phyloP scores from a whole-genome alignment of 1,140 invertebrate genomes.

The Babylonia areolata region DNA sequence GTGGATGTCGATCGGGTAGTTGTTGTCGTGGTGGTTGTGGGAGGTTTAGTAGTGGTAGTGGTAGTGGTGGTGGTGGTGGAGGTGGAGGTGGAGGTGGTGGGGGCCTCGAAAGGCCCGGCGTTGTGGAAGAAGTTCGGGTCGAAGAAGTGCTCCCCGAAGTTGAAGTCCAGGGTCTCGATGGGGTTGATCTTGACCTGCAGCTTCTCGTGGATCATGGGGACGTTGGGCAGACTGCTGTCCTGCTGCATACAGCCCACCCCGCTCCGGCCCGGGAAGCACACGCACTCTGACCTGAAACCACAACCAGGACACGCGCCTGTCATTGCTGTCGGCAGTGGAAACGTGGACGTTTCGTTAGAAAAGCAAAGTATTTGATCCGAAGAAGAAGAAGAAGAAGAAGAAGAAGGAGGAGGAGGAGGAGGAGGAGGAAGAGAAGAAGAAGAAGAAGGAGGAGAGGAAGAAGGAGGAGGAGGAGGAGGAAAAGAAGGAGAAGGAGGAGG shows the following conservation, averaged over 20 bases:
- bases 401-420: too few species aligned
- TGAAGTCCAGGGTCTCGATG: neutral
- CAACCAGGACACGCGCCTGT: neutral
- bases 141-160: neutral
- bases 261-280: neutral
- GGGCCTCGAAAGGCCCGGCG: neutral
- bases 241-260: neutral
- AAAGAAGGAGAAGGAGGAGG: too few species aligned
- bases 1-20: neutral
- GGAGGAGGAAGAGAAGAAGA: too few species aligned
- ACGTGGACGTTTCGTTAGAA: too few species aligned
- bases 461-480: too few species aligned
- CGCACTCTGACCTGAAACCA: neutral
- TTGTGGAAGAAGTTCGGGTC: slow-evolving; percentile 5
- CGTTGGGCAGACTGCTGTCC: neutral
- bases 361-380: too few species aligned
- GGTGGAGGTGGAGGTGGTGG: neutral
- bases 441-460: too few species aligned
- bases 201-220: neutral
- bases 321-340: too few species aligned
- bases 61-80: neutral
- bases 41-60: neutral
- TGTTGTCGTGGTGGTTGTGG: neutral
- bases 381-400: too few species aligned
- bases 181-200: neutral